Evolutionary conservation across 2,797 vertebrate species (phyloP).

Genomic region (Otolemur crassicaudatus): DNA sequence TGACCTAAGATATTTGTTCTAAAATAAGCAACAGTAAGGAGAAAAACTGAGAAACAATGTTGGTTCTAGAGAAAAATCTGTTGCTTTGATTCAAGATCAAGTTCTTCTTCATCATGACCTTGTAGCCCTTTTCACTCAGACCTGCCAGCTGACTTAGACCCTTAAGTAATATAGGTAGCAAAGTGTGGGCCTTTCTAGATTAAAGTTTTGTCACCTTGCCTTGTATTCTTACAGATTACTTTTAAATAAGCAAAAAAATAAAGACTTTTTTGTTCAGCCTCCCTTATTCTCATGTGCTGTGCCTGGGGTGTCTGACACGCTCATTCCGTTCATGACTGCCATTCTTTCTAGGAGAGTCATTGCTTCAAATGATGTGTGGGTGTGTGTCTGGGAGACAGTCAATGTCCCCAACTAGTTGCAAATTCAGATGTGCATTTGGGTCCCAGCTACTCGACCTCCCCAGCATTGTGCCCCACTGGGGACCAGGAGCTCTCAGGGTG

Average conservation of each 20-base stretch:
- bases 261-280: not conserved
- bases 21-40: slow-evolving; percentile 57
- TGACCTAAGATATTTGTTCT: not conserved
- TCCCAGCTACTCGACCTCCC: not conserved
- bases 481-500: not conserved
- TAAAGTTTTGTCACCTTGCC: not conserved
- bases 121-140: not conserved
- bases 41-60: slow-evolving; percentile 39
- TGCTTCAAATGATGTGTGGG: slow-evolving; percentile 39
- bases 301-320: slow-evolving; percentile 24
- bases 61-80: not conserved
- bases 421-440: not conserved
- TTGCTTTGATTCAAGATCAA: slow-evolving; percentile 62
- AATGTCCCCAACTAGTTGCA: slow-evolving; percentile 16
- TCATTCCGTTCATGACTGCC: slow-evolving; percentile 73
- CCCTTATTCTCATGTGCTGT: slow-evolving; percentile 8
- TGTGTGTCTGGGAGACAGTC: slow-evolving; percentile 12
- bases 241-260: not conserved
- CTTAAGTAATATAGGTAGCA: not conserved
- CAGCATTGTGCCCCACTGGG: not conserved
- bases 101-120: slow-evolving; percentile 52
- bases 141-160: not conserved
- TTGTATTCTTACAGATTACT: slow-evolving; percentile 3
- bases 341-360: slow-evolving; percentile 72
- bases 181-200: not conserved